These are phyloP conservation scores for Oostethus manadensis DNA, from an alignment of 2,113 vertebrate genomes.

Conservation along the genomic window DNA sequence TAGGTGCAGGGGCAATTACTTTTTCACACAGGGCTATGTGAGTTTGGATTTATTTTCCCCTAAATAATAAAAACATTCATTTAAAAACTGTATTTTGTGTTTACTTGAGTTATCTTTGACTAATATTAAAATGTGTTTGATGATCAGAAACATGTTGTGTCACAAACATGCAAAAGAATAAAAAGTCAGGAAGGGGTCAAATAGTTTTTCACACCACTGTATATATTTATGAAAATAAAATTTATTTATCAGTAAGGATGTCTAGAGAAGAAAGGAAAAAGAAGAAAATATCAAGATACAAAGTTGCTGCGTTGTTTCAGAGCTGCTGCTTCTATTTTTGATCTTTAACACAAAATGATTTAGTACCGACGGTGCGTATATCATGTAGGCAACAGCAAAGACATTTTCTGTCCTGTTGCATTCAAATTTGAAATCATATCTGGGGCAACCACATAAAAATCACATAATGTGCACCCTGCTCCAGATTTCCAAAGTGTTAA, in stretches of 20 bases:
- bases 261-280: constrained; percentile 42
- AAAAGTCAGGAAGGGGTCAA: no score
- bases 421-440: constrained; percentile 36
- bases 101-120: no score
- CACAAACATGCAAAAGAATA: no score
- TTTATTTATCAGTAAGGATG: constrained; percentile 13
- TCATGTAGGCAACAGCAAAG: constrained; percentile 28
- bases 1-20: no score
- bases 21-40: no score
- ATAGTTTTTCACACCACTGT: no score
- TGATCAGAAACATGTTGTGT: no score
- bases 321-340: constrained; percentile 47
- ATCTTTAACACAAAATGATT: constrained; percentile 30
- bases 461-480: constrained; percentile 2
- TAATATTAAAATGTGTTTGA: no score
- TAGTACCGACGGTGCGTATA: constrained; percentile 30
- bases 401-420: constrained; percentile 30
- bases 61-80: no score
- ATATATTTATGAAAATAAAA: neutral
- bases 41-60: no score
- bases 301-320: constrained; percentile 10
- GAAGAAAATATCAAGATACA: constrained; percentile 37
- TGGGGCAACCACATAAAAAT: constrained; percentile 28
- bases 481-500: neutral
- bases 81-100: no score